phyloP scores from a whole-genome alignment of 2,888 invertebrate species.

The Agrenia bidenticulata region DNA sequence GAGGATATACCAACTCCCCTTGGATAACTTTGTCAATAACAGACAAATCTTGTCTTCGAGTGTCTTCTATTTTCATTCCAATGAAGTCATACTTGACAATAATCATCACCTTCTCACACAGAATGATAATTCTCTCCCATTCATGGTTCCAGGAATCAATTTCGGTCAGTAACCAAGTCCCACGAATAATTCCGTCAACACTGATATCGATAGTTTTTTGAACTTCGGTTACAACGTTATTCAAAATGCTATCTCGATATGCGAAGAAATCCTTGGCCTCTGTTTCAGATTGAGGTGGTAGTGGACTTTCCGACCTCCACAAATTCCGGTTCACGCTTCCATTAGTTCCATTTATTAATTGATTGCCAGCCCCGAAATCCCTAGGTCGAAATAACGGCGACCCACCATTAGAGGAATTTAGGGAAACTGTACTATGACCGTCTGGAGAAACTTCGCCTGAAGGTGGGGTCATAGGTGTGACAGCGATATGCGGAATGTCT shows the following conservation, averaged over 20 bases:
- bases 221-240: constrained; percentile 71
- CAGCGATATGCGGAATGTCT: constrained; percentile 43
- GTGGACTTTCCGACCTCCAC: constrained; percentile 48
- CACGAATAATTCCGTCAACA: constrained; percentile 69
- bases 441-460: constrained; percentile 43
- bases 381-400: constrained; percentile 30
- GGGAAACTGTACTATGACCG: constrained; percentile 45
- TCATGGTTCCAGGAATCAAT: constrained; percentile 87
- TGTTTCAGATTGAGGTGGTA: constrained; percentile 58
- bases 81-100: constrained; percentile 84
- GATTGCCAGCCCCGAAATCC: constrained; percentile 16
- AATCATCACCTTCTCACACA: constrained; percentile 72
- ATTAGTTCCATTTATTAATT: constrained; percentile 27
- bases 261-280: constrained; percentile 71
- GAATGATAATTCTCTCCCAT: constrained; percentile 73
- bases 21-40: constrained; percentile 71
- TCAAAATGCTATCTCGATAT: constrained; percentile 71
- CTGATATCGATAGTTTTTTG: constrained; percentile 63
- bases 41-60: constrained; percentile 68
- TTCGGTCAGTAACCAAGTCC: constrained; percentile 80
- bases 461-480: constrained; percentile 50
- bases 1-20: constrained; percentile 79
- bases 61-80: constrained; percentile 71
- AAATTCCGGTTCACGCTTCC: constrained; percentile 10
- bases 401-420: constrained; percentile 30